Percentiles rank a stretch among this genome's conserved stretches.
phyloP scores from a whole-genome alignment of 2,888 invertebrate species.

The Rotaria macrura region DNA sequence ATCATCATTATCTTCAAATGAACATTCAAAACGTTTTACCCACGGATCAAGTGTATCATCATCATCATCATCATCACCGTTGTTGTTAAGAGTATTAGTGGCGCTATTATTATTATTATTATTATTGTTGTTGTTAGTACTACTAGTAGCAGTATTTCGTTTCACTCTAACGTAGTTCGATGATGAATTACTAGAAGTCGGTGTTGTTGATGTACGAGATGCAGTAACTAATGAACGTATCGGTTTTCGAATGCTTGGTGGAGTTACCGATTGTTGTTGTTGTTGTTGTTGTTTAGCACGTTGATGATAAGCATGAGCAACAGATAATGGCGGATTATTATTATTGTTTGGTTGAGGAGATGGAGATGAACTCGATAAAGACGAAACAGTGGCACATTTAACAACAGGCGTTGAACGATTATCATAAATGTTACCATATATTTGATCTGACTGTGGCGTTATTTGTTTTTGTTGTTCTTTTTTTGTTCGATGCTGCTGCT shows the following conservation, averaged over 20 bases:
- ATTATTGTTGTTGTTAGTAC: no score
- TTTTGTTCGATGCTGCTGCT: background rate
- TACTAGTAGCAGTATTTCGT: background rate
- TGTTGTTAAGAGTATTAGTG: no score
- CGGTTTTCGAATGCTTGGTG: background rate
- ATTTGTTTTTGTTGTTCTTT: background rate
- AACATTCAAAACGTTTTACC: slow-evolving; percentile 25
- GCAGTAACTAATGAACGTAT: background rate
- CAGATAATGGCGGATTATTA: background rate
- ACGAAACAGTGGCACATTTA: background rate
- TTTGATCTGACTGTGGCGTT: background rate
- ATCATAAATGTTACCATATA: background rate
- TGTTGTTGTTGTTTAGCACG: background rate
- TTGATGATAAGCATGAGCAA: background rate
- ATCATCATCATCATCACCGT: background rate
- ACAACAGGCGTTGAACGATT: background rate
- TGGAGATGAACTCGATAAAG: background rate
- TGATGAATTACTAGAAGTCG: background rate
- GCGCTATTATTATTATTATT: no score
- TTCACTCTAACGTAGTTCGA: background rate
- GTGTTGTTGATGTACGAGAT: background rate
- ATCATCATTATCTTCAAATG: background rate
- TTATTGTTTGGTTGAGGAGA: background rate
- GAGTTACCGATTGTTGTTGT: background rate
- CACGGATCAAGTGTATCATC: slow-evolving; percentile 10